Evolutionary conservation across 2,113 vertebrate species (phyloP), one percentile per base, ranked within the genome.

Genomic region (Parus major): DNA sequence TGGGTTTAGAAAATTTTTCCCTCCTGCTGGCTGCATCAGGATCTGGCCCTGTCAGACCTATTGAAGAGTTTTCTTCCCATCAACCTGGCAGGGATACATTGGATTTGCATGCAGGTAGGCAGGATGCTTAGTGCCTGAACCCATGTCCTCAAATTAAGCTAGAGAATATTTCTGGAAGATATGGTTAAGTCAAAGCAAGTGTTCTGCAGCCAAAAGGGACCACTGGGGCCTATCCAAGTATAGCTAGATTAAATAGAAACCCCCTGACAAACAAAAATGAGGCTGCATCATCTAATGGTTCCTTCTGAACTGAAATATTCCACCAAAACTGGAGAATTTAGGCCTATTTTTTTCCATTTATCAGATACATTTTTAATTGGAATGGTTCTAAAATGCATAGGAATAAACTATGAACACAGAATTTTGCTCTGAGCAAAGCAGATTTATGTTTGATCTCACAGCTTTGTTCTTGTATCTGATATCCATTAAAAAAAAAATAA

Each of bases 391-490:
- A 24, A 69, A 59, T 49, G 55, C 75, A 46, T 16, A 80, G 46
- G 31, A 86, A 35, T 50, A 82, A 95, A 87, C 52, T 47, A 29
- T 10, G 46, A 94, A 36, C 14, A 42, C 10, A 63, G 56, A 44
- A 63, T 66, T 94, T 95, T 73, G n/a, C 29, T 55, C 36, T 65
- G n/a, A 88, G 71, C 33, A 63, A 82, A 82, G 50, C 59, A 80
- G 36, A 73, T 77, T 90, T 65, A 15, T 44, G 25, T 82, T 55
- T 77, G 50, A 94, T 77, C 93, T 86, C 76, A 92, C 77, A 57
- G 68, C 75, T 95, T 96, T 97, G 82, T 89, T 97, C 84, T 90
- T 75, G 35, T 93, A 85, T 90, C 86, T 91, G 82, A 94, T 93
- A 90, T 80, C 91, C 92, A 68, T 88, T 97, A 79, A 82, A 96